Evolutionary conservation across 2,888 invertebrate genomes (phyloP).

Genomic region (Nemotelus nigrinus): DNA sequence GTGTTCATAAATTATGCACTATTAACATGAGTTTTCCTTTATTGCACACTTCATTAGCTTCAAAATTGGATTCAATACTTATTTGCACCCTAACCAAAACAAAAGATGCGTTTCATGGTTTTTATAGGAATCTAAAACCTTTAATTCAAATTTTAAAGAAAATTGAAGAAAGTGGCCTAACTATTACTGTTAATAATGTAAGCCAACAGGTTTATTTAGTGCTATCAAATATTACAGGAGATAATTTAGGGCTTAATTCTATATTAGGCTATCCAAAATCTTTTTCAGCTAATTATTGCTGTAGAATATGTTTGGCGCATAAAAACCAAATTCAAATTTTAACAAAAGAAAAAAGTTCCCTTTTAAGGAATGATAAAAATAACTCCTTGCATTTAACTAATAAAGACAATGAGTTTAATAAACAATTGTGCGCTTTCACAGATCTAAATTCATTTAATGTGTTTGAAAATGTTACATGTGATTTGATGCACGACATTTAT

Average conservation of each 20-base stretch:
- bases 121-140: slow-evolving; percentile 15
- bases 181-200: background rate
- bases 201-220: slow-evolving; percentile 32
- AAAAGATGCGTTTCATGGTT: slow-evolving; percentile 9
- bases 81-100: slow-evolving; percentile 37
- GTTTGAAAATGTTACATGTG: slow-evolving; percentile 5
- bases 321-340: background rate
- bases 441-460: background rate
- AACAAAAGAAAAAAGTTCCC: background rate
- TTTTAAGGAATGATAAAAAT: background rate
- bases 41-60: slow-evolving; percentile 31
- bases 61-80: slow-evolving; percentile 46
- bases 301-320: background rate
- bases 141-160: slow-evolving; percentile 27
- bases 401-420: background rate
- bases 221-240: slow-evolving; percentile 45
- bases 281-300: background rate
- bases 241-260: slow-evolving; percentile 52
- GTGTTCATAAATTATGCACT: slow-evolving; percentile 40
- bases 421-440: background rate
- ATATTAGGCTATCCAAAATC: slow-evolving; percentile 50
- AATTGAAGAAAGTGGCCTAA: slow-evolving; percentile 43
- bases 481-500: slow-evolving; percentile 25
- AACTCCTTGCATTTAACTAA: background rate
- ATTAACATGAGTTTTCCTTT: slow-evolving; percentile 43